Evolutionary conservation across 2,113 vertebrate genomes (phyloP).

Genomic region (Eira barbara): DNA sequence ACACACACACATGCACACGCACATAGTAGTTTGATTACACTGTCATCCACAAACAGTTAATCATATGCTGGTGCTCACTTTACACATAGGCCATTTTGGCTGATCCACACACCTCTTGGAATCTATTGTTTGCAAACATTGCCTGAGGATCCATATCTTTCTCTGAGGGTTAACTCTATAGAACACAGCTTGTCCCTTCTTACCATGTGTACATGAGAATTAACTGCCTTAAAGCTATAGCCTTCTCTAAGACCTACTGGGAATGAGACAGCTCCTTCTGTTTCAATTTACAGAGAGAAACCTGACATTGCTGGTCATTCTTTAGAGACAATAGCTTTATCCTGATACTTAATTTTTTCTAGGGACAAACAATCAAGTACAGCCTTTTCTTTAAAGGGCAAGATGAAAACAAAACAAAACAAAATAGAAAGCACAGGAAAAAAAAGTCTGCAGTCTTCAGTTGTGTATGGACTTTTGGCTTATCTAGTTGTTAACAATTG

Average conservation of each 20-base stretch:
- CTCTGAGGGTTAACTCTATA: slow-evolving; percentile 56
- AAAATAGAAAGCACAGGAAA: not conserved
- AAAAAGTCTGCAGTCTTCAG: not conserved
- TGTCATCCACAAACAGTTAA: slow-evolving; percentile 2
- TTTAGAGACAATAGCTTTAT: slow-evolving; percentile 52
- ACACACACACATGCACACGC: not conserved
- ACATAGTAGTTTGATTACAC: not conserved
- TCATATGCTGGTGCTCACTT: not conserved
- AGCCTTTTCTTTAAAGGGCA: slow-evolving; percentile 26
- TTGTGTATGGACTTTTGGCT: slow-evolving; percentile 43
- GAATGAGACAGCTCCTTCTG: slow-evolving; percentile 25
- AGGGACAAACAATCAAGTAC: slow-evolving; percentile 31
- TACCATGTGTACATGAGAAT: slow-evolving; percentile 48
- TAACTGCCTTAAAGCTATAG: slow-evolving; percentile 51
- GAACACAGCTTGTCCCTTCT: slow-evolving; percentile 58
- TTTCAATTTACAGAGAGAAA: slow-evolving; percentile 51
- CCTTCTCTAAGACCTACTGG: slow-evolving; percentile 23
- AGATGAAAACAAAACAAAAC: slow-evolving; percentile 48
- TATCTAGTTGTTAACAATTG: slow-evolving; percentile 41
- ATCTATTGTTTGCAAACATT: slow-evolving; percentile 56
- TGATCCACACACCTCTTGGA: not conserved
- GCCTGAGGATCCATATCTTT: slow-evolving; percentile 54
- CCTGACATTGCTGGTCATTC: slow-evolving; percentile 26
- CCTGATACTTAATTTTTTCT: slow-evolving; percentile 44
- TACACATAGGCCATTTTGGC: not conserved